Evolutionary conservation across 53 echinoderm and acorn worm genomes (phyloP), one percentile per base, ranked within the genome.

Genomic region (Zoroaster sp.): DNA sequence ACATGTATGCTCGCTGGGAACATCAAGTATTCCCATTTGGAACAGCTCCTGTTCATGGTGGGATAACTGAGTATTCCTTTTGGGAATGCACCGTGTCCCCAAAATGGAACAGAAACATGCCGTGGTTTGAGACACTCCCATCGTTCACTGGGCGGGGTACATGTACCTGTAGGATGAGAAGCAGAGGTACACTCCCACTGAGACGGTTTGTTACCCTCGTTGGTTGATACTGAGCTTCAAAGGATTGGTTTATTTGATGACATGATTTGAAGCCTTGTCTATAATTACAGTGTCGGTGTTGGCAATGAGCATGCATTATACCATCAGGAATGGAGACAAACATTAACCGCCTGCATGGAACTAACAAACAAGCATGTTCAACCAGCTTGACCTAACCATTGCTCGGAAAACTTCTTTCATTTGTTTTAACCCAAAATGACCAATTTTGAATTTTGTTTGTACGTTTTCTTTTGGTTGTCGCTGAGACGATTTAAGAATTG

Each of bases 311-410:
- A 43, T 69, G 43, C 18, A 81, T 35, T 49, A 47, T 65, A 65
- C 30, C 31, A 23, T 53, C 40, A 36, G 78, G 37, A 59, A 52
- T 9, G 36, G 53, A 17, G 3, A 59, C 36, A 59, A 35, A 78
- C 38, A 23, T 21, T 14, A 78, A 78, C 54, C 13, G 78, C 59
- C 78, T 78, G 78, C 78, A 78, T 59, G 78, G 78, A n/a, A 78
- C 78, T 78, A 78, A 78, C 78, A 34, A 40, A n/a, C 55, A 28
- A 25, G 78, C 78, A 78, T 78, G 78, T 78, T 54, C 55, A 37
- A 78, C 37, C 25, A 38, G 78, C 78, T 38, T 78, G 78, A 78
- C 38, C 63, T 78, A 78, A 78, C 55, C 78, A 63, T 59, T 78
- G 78, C 55, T 78, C 51, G 36, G 75, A 37, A 34, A 46, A 17